Conservation (phyloP, 1,140 invertebrate species). For the Drosophila seguyi region DNA sequence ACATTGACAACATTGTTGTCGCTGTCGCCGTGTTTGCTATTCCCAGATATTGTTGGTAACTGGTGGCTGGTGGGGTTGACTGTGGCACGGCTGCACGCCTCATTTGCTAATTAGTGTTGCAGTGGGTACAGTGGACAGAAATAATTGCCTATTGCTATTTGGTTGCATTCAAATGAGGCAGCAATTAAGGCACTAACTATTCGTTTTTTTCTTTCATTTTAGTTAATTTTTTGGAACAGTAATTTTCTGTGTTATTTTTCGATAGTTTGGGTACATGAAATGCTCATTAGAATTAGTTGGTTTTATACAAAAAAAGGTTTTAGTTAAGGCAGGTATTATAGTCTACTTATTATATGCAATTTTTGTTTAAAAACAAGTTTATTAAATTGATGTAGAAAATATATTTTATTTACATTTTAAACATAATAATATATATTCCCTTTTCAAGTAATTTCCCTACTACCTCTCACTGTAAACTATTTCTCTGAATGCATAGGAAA, state of each 20-base stretch:
- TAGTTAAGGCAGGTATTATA: too few relatives aligned
- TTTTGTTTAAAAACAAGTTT: too few relatives aligned
- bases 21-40: constrained; percentile 4
- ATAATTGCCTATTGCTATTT: constrained; percentile 21
- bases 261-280: constrained; percentile 1
- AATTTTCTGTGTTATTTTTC: not conserved
- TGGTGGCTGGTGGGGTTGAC: not conserved
- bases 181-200: constrained; percentile 17
- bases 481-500: not conserved
- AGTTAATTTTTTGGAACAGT: constrained; percentile 7
- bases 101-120: constrained; percentile 59
- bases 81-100: constrained; percentile 15
- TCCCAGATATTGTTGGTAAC: constrained; percentile 13
- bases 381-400: too few relatives aligned
- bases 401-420: too few relatives aligned
- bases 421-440: too few relatives aligned
- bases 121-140: constrained; percentile 13
- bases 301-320: not conserved
- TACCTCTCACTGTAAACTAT: not conserved
- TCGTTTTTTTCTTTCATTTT: constrained; percentile 12
- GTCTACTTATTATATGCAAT: too few relatives aligned
- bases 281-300: constrained; percentile 1
- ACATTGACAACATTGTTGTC: constrained; percentile 40
- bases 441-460: not conserved
- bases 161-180: constrained; percentile 44